A percentile compares a stretch with the other conserved stretches of the same genome.
Evolutionary conservation across 1,140 invertebrate species (phyloP).

Genomic region (Battus philenor): DNA sequence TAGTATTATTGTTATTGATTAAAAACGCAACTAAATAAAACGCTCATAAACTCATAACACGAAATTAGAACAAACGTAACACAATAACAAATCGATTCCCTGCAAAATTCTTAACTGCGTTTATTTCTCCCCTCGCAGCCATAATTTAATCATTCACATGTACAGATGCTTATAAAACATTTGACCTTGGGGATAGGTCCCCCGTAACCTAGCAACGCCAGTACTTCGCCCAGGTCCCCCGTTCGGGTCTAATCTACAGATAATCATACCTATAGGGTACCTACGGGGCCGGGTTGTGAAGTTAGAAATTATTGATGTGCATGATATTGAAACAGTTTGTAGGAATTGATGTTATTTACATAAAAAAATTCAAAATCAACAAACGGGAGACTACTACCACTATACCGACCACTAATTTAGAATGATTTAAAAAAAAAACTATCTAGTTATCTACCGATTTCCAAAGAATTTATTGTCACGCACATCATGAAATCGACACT

Average conservation of each 20-base stretch:
- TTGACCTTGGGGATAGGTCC: slow-evolving; percentile 64
- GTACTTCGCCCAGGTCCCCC: slow-evolving; percentile 52
- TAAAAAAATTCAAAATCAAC: too few relatives aligned
- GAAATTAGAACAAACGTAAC: slow-evolving; percentile 15
- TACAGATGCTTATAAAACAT: slow-evolving; percentile 49
- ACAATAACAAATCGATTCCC: slow-evolving; percentile 15
- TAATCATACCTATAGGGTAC: slow-evolving; percentile 59
- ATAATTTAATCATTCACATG: slow-evolving; percentile 22
- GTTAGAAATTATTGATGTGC: slow-evolving; percentile 40
- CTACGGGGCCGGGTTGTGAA: slow-evolving; percentile 42
- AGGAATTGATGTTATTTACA: too few relatives aligned
- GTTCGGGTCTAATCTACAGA: slow-evolving; percentile 56
- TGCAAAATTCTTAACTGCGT: slow-evolving; percentile 14
- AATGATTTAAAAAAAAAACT: too few relatives aligned
- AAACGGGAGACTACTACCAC: too few relatives aligned
- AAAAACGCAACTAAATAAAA: too few relatives aligned
- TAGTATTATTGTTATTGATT: too few relatives aligned
- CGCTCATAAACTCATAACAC: background rate
- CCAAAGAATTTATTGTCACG: too few relatives aligned
- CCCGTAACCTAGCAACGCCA: slow-evolving; percentile 67
- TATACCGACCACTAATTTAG: too few relatives aligned
- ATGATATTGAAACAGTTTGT: background rate
- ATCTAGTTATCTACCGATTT: too few relatives aligned
- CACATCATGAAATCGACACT: too few relatives aligned
- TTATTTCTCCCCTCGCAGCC: slow-evolving; percentile 7